These are phyloP conservation scores for Pholis gunnellus DNA, from an alignment of 2,113 vertebrate genomes.

Conservation along the genomic window DNA sequence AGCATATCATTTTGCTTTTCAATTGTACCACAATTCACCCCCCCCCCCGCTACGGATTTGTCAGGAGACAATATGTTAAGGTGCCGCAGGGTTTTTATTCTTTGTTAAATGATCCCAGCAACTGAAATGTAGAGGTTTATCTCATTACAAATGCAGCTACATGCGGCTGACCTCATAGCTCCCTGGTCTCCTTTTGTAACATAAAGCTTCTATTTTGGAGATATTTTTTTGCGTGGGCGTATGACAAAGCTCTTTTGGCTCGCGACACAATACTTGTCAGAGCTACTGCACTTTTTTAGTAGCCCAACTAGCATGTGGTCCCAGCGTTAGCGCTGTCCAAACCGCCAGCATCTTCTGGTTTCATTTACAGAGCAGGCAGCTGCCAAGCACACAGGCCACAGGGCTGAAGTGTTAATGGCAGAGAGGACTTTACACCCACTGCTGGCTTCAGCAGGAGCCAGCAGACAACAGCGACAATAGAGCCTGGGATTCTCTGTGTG, in stretches of 20 bases:
- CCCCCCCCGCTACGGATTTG: slow-evolving; percentile 65
- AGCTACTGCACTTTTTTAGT: slow-evolving; percentile 78
- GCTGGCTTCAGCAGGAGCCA: slow-evolving; percentile 57
- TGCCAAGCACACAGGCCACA: slow-evolving; percentile 82
- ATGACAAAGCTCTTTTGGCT: slow-evolving; percentile 81
- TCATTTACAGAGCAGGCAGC: slow-evolving; percentile 80
- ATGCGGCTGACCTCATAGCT: slow-evolving; percentile 76
- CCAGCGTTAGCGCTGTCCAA: slow-evolving; percentile 72
- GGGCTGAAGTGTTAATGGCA: slow-evolving; percentile 79
- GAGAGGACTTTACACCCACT: slow-evolving; percentile 73
- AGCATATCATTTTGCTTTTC: slow-evolving; percentile 49
- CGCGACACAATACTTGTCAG: slow-evolving; percentile 78
- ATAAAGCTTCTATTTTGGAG: slow-evolving; percentile 73
- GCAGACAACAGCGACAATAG: slow-evolving; percentile 76
- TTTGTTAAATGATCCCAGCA: slow-evolving; percentile 70
- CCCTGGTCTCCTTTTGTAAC: slow-evolving; percentile 71
- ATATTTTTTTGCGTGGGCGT: slow-evolving; percentile 77
- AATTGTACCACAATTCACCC: slow-evolving; percentile 55
- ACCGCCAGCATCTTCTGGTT: slow-evolving; percentile 85
- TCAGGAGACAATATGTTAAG: slow-evolving; percentile 72
- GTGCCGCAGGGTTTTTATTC: slow-evolving; percentile 71
- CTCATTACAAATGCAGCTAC: slow-evolving; percentile 73
- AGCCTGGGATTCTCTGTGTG: slow-evolving; percentile 62
- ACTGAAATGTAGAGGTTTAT: slow-evolving; percentile 68
- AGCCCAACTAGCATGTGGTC: slow-evolving; percentile 82